Evolutionary conservation across 2,797 vertebrate genomes (phyloP), one percentile per base, ranked within the genome.

Genomic region (Gephyroberyx darwinii): DNA sequence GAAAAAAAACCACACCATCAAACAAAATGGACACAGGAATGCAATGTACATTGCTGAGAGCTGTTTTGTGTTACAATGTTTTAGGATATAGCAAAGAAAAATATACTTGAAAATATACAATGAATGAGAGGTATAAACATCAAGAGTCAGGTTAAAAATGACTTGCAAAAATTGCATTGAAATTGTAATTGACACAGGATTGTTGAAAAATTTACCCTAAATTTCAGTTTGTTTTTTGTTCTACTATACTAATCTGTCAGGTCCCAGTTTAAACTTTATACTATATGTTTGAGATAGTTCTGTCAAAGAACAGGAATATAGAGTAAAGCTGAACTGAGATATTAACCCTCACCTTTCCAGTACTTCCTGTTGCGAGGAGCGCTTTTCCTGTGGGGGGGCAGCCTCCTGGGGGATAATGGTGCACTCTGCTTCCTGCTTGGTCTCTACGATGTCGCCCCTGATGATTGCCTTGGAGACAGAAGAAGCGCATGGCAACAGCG

Each of bases 401-500:
- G 45, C 17, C 26, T 52, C 7, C 47, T 68, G 72, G 43, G 81
- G 43, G 65, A 91, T 66, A 69, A 88, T n/a, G 0, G 88, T 90
- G 83, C 77, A 74, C 75, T 90, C 85, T 37, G 80, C 80, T 52
- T 84, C 85, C 80, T 80, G 89, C 77, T 87, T 84, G 71, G 68
- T 84, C 81, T 89, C 90, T 83, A 91, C 76, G 0, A 62, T 82
- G 61, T 85, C 69, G 2, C 83, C 83, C 71, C 64, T 82, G 61
- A 91, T 81, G 33, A 88, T 71, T 2, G 60, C 80, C 92, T 93
- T 75, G 3, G 31, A 69, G 64, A 80, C 35, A 71, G 57, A 55
- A 78, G 66, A 81, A 71, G 37, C 5, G 14, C 64, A 73, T 2
- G 12, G 65, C 65, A 77, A 82, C 71, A 60, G 73, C 19, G 39